Conservation (phyloP, 2,888 invertebrate genomes). For the Cybosia mesomella region DNA sequence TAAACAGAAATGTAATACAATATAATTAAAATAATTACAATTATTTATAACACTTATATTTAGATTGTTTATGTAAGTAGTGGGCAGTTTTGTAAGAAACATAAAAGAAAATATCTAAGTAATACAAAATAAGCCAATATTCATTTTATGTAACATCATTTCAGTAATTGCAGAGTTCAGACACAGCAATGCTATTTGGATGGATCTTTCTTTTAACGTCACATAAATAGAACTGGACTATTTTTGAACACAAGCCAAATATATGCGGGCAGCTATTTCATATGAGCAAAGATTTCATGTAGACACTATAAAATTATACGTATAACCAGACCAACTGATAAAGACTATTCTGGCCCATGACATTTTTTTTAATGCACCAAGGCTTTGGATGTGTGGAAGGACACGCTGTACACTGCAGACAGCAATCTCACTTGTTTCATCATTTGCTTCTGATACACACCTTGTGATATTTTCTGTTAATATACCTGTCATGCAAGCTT, state of each 20-base stretch:
- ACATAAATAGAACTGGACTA: slow-evolving; percentile 51
- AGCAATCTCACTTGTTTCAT: background rate
- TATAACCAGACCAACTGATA: slow-evolving; percentile 27
- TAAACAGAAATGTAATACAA: slow-evolving; percentile 21
- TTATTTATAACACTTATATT: slow-evolving; percentile 12
- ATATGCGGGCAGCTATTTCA: slow-evolving; percentile 53
- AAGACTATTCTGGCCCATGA: background rate
- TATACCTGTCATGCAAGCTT: background rate
- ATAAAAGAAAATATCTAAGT: slow-evolving; percentile 26
- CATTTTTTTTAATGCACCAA: too few species aligned
- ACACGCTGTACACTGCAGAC: too few species aligned
- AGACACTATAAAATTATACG: slow-evolving; percentile 34
- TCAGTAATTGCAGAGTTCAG: slow-evolving; percentile 42
- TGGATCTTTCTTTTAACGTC: slow-evolving; percentile 54
- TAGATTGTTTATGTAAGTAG: slow-evolving; percentile 3
- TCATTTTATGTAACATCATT: slow-evolving; percentile 41
- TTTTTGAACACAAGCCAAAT: slow-evolving; percentile 67
- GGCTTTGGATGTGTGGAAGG: background rate
- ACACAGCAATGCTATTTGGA: slow-evolving; percentile 51
- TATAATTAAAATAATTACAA: slow-evolving; percentile 22
- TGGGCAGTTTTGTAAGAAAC: slow-evolving; percentile 7
- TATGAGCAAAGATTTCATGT: slow-evolving; percentile 46
- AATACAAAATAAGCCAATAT: slow-evolving; percentile 36
- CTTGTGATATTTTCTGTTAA: background rate
- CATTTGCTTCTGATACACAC: background rate